These are phyloP conservation scores for Dolichallabes microphthalmus DNA, from an alignment of 2,113 vertebrate genomes.

Conservation along the genomic window DNA sequence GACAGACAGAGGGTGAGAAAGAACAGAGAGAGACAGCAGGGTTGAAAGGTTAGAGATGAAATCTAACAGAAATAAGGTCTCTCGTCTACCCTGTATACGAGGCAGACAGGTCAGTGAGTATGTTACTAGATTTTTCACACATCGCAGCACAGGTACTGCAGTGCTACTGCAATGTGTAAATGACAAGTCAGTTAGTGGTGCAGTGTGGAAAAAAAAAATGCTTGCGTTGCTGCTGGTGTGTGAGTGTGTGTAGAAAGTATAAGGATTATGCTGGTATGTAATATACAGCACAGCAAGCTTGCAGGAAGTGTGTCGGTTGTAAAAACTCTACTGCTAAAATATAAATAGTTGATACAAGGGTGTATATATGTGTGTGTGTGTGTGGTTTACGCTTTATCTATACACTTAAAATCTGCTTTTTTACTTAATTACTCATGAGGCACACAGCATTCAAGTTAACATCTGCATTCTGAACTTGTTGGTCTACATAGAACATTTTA, in stretches of 20 bases:
- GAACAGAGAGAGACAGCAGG: slow-evolving; percentile 12
- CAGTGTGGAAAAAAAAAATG: slow-evolving; percentile 1
- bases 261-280: not conserved
- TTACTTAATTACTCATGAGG: not conserved
- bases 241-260: slow-evolving; percentile 11
- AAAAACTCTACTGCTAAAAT: not conserved
- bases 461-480: not conserved
- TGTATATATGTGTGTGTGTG: not conserved
- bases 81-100: slow-evolving; percentile 10
- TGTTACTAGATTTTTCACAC: slow-evolving; percentile 16
- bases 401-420: not conserved
- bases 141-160: not conserved
- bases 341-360: not conserved
- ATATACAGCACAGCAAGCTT: not conserved
- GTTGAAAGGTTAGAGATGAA: slow-evolving; percentile 34
- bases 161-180: slow-evolving; percentile 12
- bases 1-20: slow-evolving; percentile 45
- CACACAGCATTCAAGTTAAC: not conserved
- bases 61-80: slow-evolving; percentile 23
- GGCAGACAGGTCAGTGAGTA: slow-evolving; percentile 5
- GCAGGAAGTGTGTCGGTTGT: not conserved
- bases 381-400: no score
- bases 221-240: slow-evolving; percentile 3
- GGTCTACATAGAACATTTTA: not conserved
- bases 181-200: slow-evolving; percentile 34